Evolutionary conservation across 23 tunicate genomes (phyloP).

Genomic region (Ciona savignyi): DNA sequence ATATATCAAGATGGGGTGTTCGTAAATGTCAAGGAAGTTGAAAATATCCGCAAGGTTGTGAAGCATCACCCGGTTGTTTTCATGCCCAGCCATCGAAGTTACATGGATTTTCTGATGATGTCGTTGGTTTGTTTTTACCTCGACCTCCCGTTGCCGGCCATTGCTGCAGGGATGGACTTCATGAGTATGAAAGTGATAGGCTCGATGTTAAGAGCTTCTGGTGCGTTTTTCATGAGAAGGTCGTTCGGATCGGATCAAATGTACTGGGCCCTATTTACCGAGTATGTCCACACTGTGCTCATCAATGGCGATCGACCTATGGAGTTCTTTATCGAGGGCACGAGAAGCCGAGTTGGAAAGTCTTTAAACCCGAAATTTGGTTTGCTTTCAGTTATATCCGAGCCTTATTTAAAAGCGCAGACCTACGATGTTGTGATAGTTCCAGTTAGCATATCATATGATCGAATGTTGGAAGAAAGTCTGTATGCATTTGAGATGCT

Average conservation of each 20-base stretch:
- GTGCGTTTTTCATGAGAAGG: constrained; percentile 87
- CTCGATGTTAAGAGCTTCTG: constrained; percentile 53
- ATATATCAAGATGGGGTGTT: constrained; percentile 72
- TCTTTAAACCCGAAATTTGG: constrained; percentile 81
- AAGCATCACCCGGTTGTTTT: constrained; percentile 66
- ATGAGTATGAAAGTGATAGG: constrained; percentile 66
- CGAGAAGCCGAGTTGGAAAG: constrained; percentile 79
- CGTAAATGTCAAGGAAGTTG: constrained; percentile 32
- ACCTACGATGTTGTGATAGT: constrained; percentile 72
- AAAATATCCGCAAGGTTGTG: constrained; percentile 21
- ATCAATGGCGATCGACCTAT: constrained; percentile 76
- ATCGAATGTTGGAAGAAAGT: constrained; percentile 67
- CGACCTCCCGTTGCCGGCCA: constrained; percentile 77
- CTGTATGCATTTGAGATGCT: constrained; percentile 78
- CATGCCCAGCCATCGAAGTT: constrained; percentile 91
- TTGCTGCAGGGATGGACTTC: constrained; percentile 91
- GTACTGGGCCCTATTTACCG: constrained; percentile 89
- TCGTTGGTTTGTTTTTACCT: constrained; percentile 68
- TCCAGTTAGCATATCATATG: constrained; percentile 84
- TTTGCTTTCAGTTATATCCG: constrained; percentile 65
- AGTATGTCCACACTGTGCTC: constrained; percentile 68
- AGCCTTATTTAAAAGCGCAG: constrained; percentile 83
- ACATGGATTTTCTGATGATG: constrained; percentile 79
- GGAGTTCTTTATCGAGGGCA: constrained; percentile 91
- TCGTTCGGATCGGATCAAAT: constrained; percentile 81